Conservation (phyloP, 2,888 invertebrate genomes). For the Caenorhabditis imperialis region DNA sequence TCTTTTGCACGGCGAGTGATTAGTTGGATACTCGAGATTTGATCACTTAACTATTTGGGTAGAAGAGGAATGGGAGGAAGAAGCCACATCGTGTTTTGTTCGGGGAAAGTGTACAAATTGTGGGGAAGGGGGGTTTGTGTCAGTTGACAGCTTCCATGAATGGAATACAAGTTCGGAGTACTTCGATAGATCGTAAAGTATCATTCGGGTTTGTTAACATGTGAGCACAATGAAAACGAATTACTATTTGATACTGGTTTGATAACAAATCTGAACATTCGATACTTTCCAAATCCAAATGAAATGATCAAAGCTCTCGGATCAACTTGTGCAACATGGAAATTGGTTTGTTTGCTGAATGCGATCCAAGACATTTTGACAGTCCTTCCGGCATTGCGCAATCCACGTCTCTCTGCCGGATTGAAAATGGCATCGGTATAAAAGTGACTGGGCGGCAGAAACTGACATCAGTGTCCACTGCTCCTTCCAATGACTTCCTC, state of each 20-base stretch:
- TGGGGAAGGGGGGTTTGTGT: not conserved
- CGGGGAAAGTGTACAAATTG: not conserved
- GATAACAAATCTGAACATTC: no score
- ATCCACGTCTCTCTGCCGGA: slow-evolving; percentile 4
- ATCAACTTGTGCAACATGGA: slow-evolving; percentile 32
- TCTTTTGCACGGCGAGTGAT: slow-evolving; percentile 35
- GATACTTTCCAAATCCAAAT: not conserved
- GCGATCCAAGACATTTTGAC: slow-evolving; percentile 41
- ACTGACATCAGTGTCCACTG: not conserved
- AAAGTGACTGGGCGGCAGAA: not conserved
- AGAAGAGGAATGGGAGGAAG: not conserved
- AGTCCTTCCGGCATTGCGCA: slow-evolving; percentile 35
- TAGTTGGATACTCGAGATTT: slow-evolving; percentile 21
- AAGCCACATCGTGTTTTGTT: slow-evolving; percentile 5
- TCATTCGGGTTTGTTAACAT: no score
- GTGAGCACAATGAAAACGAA: no score
- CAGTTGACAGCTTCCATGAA: no score
- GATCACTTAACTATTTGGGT: slow-evolving; percentile 30
- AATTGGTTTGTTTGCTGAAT: slow-evolving; percentile 32
- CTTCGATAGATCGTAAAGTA: no score
- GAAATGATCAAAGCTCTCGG: slow-evolving; percentile 5
- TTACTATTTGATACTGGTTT: no score
- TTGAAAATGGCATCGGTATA: slow-evolving; percentile 2
- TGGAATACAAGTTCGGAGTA: no score
- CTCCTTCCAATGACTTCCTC: slow-evolving; percentile 21